phyloP scores from a whole-genome alignment of 2,113 vertebrate species.

The Halichoeres trimaculatus region DNA sequence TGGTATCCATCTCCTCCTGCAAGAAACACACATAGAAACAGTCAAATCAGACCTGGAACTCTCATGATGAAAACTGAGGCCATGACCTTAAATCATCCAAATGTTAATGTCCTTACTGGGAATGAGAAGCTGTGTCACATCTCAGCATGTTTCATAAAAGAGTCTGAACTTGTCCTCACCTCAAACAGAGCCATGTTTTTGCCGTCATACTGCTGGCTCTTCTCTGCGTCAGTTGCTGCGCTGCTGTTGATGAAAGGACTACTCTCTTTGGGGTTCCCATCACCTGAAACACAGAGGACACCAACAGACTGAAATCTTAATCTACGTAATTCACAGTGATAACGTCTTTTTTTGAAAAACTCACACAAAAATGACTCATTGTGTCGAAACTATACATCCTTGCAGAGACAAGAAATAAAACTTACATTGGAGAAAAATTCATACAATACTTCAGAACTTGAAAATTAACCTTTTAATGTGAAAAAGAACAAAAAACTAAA shows the following conservation, averaged over 20 bases:
- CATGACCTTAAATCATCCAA: not conserved
- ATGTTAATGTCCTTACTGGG: not conserved
- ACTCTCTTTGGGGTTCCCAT: slow-evolving; percentile 95
- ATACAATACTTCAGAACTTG: too few relatives aligned
- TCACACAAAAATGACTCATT: too few relatives aligned
- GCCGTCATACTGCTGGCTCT: slow-evolving; percentile 93
- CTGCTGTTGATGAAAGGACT: slow-evolving; percentile 98
- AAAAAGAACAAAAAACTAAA: too few relatives aligned
- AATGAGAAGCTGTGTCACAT: not conserved
- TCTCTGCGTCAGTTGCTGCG: slow-evolving; percentile 87
- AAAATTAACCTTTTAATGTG: too few relatives aligned
- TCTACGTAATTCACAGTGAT: not conserved
- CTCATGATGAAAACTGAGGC: not conserved
- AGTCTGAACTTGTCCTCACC: slow-evolving; percentile 60
- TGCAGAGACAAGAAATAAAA: too few relatives aligned
- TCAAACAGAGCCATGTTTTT: slow-evolving; percentile 99
- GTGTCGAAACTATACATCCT: too few relatives aligned
- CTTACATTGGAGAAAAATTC: too few relatives aligned
- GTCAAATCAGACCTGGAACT: not conserved
- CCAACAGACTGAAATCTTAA: not conserved
- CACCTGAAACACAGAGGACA: slow-evolving; percentile 80
- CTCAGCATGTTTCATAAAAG: not conserved
- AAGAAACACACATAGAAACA: slow-evolving; percentile 12
- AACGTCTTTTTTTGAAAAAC: too few relatives aligned
- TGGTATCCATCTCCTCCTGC: slow-evolving; percentile 99